Base-by-base conservation (phyloP, 30 jellyfish, hydroid and myxozoan species). In the Hydra vulgaris region DNA sequence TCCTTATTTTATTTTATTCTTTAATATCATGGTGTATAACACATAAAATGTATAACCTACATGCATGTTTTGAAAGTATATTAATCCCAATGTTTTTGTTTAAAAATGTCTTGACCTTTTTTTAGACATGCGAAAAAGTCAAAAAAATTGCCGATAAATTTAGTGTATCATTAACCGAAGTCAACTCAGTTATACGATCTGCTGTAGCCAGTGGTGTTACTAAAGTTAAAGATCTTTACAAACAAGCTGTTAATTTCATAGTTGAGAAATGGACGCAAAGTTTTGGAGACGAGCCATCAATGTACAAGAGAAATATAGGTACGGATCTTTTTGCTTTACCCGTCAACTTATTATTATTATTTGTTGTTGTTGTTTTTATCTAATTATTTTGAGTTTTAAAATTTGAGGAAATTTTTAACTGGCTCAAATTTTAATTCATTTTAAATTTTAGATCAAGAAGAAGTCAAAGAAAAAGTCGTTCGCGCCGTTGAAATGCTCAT, bases 131-230 rank as follows among this genome's bases (percentile, higher is more conserved):
- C 69, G 82, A 15, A 18, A 61, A 23, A 1, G 52, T 78, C 25
- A 66, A 53, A 18, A 23, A 52, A 40, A 25, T 78, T 8, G 85
- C 85, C 21, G 18, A 54, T 15, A 78, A 78, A 15, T 54, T 78
- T 54, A 52, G 69, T 12, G 27, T 53, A 7, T 53, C 27, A 53
- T 21, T 53, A 52, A 23, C 26, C 24, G 85, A 78, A 15, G 85
- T 78, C 52, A 78, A 24, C 23, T n/a, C 26, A 17, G 80, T 75
- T 18, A 75, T 78, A 1, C 53, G 54, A 4, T 23, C 79, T 17
- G 85, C 82, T 54, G 69, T 78, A 27, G 85, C 85, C 27, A 8
- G 55, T 22, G 85, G 85, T 15, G 79, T 53, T 54, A 78, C 85
- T 8, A 78, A 22, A 7, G 54, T 66, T 16, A 23, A 20, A 26